phyloP scores from a whole-genome alignment of 1,140 invertebrate genomes.

The Drosophila prosaltans region DNA sequence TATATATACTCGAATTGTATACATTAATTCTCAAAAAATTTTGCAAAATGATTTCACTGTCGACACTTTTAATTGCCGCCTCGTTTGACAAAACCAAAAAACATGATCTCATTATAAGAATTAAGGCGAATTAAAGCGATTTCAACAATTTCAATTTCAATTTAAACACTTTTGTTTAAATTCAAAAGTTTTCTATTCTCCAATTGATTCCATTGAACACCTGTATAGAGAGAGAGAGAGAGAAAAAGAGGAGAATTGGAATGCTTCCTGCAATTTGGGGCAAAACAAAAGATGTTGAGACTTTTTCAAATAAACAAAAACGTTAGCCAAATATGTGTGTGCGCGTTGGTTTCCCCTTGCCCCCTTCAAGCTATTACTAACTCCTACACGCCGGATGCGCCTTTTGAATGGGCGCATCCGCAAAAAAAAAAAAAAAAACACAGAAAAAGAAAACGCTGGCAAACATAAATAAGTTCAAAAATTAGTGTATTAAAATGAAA shows the following conservation, averaged over 20 bases:
- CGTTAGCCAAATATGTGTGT: constrained; percentile 21
- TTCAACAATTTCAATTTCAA: constrained; percentile 14
- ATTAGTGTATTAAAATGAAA: constrained; percentile 73
- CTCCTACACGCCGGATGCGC: constrained; percentile 35
- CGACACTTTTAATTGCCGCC: constrained; percentile 59
- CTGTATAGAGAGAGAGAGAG: constrained; percentile 33
- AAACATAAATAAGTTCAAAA: constrained; percentile 72
- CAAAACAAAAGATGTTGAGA: constrained; percentile 54
- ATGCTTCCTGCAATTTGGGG: constrained; percentile 73
- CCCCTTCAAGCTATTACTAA: background rate
- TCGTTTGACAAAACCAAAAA: constrained; percentile 58
- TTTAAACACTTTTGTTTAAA: no score
- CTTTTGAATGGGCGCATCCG: constrained; percentile 52
- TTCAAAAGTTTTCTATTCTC: constrained; percentile 23
- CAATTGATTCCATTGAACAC: constrained; percentile 42
- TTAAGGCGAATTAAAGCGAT: constrained; percentile 25
- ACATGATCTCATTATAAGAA: constrained; percentile 69
- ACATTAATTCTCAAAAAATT: constrained; percentile 23
- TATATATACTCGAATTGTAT: constrained; percentile 13
- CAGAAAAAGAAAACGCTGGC: background rate
- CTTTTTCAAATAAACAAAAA: constrained; percentile 58
- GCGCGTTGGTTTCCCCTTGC: background rate
- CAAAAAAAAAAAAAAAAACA: background rate
- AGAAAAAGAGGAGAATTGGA: background rate
- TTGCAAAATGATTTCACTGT: constrained; percentile 69